Base-by-base conservation (phyloP, 1,140 invertebrate species). In the Drosophila oshimai region DNA sequence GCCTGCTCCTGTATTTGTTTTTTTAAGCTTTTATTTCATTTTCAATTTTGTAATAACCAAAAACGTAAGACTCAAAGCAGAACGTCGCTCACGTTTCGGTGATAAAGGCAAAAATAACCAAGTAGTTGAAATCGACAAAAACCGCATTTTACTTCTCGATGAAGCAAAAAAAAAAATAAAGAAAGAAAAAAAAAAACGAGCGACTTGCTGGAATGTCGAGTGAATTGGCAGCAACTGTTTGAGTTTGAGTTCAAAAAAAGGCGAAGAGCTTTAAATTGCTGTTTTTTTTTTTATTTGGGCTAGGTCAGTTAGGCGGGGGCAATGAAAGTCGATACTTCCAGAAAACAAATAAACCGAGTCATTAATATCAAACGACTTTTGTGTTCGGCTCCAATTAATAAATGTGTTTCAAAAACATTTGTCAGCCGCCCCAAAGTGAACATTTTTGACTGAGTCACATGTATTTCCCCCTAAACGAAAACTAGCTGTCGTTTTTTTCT, bases 81-180 rank as follows among this genome's bases (percentile, higher is more conserved):
- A 72, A 72, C 68, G 45, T 71, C 7, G 53, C 65, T 71, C 67
- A 71, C 68, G 67, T 71, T 70, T 70, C 29, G 67, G 67, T 55
- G 67, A 70, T 70, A 70, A 70, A 62, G 31, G 22, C 37, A 42
- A 46, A 69, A 69, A 45, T 36, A 31, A 69, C 29, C 50, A 33
- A 26, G 47, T 12, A 28, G 26, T 39, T 10, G 20, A 31, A 41
- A 61, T 41, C 50, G 41, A 46, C 18, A 31, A 45, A 46, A 45
- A 54, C 37, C n/a, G 57, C 58, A 60, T 62, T 67, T 50, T 67
- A 42, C 28, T 36, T 41, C 33, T 50, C 55, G 57, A 42, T 62
- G 62, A 49, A 46, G 55, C 62, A 41, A 49, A 67, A 24, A 9
- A 9, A 6, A 41, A 67, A 36, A 36, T 12, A 20, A 17, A 24